A percentile compares a stretch with the other conserved stretches of the same genome.
These are phyloP conservation scores for Peribatodes rhomboidaria DNA, from an alignment of 2,888 invertebrate species.

Conservation along the genomic window DNA sequence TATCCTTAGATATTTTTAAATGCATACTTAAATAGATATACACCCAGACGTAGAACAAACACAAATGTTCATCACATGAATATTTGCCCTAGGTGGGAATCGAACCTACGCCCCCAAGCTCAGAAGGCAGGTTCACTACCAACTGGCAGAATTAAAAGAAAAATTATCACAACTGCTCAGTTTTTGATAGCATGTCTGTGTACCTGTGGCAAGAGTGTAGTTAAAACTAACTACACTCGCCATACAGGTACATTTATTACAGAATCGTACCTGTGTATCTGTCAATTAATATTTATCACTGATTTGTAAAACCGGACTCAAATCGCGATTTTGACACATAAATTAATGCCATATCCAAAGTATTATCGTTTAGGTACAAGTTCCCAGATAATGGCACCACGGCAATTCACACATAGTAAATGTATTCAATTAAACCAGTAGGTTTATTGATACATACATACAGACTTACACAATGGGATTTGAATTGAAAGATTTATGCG, in stretches of 20 bases:
- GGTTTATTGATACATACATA: constrained; percentile 53
- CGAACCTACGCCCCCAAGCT: too few species aligned
- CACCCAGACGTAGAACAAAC: too few species aligned
- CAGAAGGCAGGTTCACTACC: too few species aligned
- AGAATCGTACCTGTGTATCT: background rate
- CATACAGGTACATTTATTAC: background rate
- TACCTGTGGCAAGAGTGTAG: too few species aligned
- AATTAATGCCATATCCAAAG: constrained; percentile 50
- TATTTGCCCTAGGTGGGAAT: too few species aligned
- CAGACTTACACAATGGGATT: constrained; percentile 45
- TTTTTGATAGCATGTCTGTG: too few species aligned
- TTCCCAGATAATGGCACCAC: constrained; percentile 53
- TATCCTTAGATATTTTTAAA: too few species aligned
- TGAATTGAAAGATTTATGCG: constrained; percentile 38
- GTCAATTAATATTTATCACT: background rate
- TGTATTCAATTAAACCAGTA: constrained; percentile 63
- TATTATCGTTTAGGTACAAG: constrained; percentile 47
- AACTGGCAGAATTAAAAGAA: too few species aligned
- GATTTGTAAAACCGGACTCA: constrained; percentile 1
- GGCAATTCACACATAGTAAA: constrained; percentile 69
- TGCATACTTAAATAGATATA: too few species aligned
- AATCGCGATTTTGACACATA: constrained; percentile 39
- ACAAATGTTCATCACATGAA: too few species aligned
- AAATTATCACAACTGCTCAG: too few species aligned
- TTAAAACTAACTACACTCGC: too few species aligned